These are phyloP conservation scores for Daktulosphaira vitifoliae DNA, from an alignment of 1,140 invertebrate species.

Conservation along the genomic window DNA sequence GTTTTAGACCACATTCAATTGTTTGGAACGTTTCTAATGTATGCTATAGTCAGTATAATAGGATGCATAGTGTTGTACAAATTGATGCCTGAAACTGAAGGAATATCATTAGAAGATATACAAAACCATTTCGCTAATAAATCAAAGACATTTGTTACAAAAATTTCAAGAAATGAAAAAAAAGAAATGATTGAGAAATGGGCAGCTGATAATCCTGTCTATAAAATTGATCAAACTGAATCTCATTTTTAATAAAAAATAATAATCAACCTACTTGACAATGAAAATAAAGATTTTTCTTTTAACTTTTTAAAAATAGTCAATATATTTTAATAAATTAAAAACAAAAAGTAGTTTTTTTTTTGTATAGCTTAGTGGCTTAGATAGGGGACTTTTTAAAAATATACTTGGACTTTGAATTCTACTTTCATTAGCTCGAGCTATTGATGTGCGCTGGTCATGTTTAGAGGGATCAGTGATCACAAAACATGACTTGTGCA, in stretches of 20 bases:
- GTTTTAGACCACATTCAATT: slow-evolving; percentile 49
- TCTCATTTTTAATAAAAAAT: not conserved
- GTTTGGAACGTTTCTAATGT: slow-evolving; percentile 58
- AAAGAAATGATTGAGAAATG: not conserved
- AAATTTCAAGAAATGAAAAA: slow-evolving; percentile 17
- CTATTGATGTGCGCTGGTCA: no score
- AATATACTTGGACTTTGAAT: no score
- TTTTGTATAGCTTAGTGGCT: no score
- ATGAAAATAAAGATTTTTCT: no score
- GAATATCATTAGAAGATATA: slow-evolving; percentile 65
- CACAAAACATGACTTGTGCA: no score
- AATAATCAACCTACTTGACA: no score
- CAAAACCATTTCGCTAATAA: slow-evolving; percentile 35
- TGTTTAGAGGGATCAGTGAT: no score
- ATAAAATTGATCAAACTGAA: slow-evolving; percentile 12
- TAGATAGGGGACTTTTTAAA: no score
- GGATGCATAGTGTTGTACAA: slow-evolving; percentile 49
- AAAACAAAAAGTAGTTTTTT: no score
- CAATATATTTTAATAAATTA: no score
- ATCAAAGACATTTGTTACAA: slow-evolving; percentile 25
- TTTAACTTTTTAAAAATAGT: no score
- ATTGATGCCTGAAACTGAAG: slow-evolving; percentile 73
- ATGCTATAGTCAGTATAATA: slow-evolving; percentile 50
- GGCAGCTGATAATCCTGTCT: not conserved
- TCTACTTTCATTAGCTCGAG: no score